phyloP scores from a whole-genome alignment of 53 echinoderm and acorn worm species.

The Antedon mediterranea region DNA sequence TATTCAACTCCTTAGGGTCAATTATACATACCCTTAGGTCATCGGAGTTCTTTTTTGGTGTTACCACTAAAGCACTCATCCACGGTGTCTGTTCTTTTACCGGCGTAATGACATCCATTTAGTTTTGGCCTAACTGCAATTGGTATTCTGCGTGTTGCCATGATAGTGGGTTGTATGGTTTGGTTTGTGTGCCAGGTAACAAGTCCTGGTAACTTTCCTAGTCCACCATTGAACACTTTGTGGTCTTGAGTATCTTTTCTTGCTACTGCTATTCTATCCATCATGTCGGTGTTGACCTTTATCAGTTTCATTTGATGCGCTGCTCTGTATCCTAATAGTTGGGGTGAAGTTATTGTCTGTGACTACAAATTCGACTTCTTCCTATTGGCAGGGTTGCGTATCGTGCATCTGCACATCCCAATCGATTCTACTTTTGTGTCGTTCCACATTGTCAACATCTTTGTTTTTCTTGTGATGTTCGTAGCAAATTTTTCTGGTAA shows the following conservation, averaged over 20 bases:
- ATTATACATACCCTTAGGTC: slow-evolving; percentile 30
- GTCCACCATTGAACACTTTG: neutral
- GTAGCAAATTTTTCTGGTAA: slow-evolving; percentile 19
- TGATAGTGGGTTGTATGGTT: slow-evolving; percentile 15
- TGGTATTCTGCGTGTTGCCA: slow-evolving; percentile 24
- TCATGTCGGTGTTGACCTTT: slow-evolving; percentile 16
- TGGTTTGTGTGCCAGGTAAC: slow-evolving; percentile 7
- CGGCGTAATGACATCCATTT: slow-evolving; percentile 20
- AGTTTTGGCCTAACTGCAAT: slow-evolving; percentile 25
- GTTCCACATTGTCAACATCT: slow-evolving; percentile 31
- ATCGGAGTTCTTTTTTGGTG: slow-evolving; percentile 26
- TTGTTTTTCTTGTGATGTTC: neutral
- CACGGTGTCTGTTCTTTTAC: slow-evolving; percentile 36
- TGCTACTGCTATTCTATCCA: neutral
- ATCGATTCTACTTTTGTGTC: slow-evolving; percentile 6
- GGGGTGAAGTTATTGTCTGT: slow-evolving; percentile 33
- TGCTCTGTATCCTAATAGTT: slow-evolving; percentile 17
- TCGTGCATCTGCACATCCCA: slow-evolving; percentile 17
- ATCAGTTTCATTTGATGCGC: slow-evolving; percentile 49
- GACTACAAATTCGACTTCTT: slow-evolving; percentile 36
- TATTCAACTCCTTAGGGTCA: slow-evolving; percentile 20
- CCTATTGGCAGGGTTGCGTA: slow-evolving; percentile 10
- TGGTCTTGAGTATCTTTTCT: neutral
- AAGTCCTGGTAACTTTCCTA: slow-evolving; percentile 28
- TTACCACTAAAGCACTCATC: slow-evolving; percentile 12